A percentile compares a stretch with the other conserved stretches of the same genome.
These are phyloP conservation scores for Trichomalopsis sarcophagae DNA, from an alignment of 1,140 invertebrate species.

Conservation along the genomic window DNA sequence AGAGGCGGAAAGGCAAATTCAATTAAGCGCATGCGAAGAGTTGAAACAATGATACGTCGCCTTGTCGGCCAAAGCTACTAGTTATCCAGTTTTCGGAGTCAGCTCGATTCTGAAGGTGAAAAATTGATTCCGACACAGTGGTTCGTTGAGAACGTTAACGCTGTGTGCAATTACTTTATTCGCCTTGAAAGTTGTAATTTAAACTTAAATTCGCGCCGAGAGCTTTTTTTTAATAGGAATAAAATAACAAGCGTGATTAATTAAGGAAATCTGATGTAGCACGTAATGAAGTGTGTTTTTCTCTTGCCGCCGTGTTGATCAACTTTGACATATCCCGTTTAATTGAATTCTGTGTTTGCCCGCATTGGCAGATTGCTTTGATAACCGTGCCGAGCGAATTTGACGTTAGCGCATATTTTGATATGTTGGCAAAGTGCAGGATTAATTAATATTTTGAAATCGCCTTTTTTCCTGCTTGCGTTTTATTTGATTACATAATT, in stretches of 20 bases:
- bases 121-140: not conserved
- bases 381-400: not conserved
- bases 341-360: constrained; percentile 4
- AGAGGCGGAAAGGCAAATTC: not conserved
- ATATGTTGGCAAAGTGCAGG: not conserved
- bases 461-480: not conserved
- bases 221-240: not conserved
- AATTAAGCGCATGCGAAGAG: not conserved
- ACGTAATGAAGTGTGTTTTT: not conserved
- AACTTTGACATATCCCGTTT: not conserved
- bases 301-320: not conserved
- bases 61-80: not conserved
- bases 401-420: not conserved
- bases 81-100: not conserved
- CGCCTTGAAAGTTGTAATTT: not conserved
- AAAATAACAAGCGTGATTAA: not conserved
- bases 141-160: not conserved
- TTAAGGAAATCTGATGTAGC: not conserved
- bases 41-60: too few relatives aligned
- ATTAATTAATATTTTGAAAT: not conserved
- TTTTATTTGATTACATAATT: not conserved
- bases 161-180: not conserved
- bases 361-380: not conserved
- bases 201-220: not conserved
- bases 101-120: not conserved